Evolutionary conservation across 2,888 invertebrate genomes (phyloP).

Genomic region (Lysandra coridon): DNA sequence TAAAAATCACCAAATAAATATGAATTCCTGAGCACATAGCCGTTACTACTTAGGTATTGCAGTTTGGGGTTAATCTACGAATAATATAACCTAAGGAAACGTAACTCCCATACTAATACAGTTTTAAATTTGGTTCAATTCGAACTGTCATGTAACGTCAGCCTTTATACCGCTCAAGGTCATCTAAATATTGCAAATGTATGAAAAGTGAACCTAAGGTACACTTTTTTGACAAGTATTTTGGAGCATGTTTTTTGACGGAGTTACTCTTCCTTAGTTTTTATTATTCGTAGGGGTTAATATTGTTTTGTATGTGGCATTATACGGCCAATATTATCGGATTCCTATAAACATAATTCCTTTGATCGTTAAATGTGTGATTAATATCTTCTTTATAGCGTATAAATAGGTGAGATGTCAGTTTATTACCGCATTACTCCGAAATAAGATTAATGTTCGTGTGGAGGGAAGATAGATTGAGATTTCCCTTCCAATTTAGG

Average conservation of each 20-base stretch:
- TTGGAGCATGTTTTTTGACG: no score
- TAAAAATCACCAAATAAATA: not conserved
- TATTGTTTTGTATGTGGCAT: not conserved
- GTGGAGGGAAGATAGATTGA: conserved; percentile 25
- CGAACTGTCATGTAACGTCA: no score
- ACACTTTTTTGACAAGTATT: no score
- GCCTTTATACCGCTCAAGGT: no score
- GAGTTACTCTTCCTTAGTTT: no score
- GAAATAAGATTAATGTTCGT: conserved; percentile 25
- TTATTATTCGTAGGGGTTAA: not conserved
- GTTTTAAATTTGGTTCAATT: no score
- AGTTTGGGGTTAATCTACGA: not conserved
- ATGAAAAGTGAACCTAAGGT: no score
- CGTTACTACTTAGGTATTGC: not conserved
- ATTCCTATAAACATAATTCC: conserved; percentile 9
- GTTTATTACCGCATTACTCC: conserved; percentile 24
- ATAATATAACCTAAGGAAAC: no score
- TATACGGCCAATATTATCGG: not conserved
- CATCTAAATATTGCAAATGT: no score
- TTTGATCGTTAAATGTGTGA: conserved; percentile 1
- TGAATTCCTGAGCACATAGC: not conserved
- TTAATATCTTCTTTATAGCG: conserved; percentile 22
- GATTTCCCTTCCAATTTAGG: conserved; percentile 19
- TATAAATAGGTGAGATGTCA: conserved; percentile 26
- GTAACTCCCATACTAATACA: no score